Percentiles rank a stretch among this genome's conserved stretches.
Conservation (phyloP, 1,140 invertebrate species). For the Nixonia krombeini region DNA sequence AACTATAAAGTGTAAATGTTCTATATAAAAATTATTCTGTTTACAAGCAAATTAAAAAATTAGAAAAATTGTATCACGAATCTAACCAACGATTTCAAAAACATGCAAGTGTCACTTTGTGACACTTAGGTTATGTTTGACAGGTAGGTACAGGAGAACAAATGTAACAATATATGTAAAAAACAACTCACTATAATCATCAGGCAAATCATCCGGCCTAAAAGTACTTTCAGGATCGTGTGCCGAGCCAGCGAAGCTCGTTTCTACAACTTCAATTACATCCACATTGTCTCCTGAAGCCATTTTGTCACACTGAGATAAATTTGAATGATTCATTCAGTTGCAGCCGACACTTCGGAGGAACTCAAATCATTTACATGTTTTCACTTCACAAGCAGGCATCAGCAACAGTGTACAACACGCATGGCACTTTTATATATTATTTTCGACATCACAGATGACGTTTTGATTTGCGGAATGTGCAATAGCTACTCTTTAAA, state of each 20-base stretch:
- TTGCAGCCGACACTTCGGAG: constrained; percentile 32
- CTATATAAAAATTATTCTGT: too few species aligned
- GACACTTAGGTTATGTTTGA: constrained; percentile 42
- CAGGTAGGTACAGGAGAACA: constrained; percentile 16
- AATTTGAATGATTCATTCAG: constrained; percentile 41
- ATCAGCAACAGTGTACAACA: constrained; percentile 20
- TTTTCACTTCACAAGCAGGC: too few species aligned
- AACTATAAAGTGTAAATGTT: too few species aligned
- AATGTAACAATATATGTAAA: neutral
- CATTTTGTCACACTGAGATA: constrained; percentile 72
- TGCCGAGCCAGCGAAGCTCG: constrained; percentile 57
- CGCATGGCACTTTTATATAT: constrained; percentile 20
- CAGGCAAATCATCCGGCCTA: constrained; percentile 60
- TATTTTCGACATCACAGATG: constrained; percentile 7
- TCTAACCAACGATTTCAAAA: neutral
- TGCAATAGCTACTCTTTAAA: neutral
- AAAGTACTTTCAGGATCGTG: constrained; percentile 52
- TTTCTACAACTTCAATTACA: constrained; percentile 76
- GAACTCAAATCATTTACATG: constrained; percentile 1
- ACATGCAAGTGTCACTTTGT: neutral
- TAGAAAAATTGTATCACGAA: too few species aligned
- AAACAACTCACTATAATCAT: constrained; percentile 67
- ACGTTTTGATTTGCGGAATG: neutral
- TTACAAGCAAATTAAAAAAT: too few species aligned
- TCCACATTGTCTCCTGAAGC: constrained; percentile 79